A percentile compares a stretch with the other conserved stretches of the same genome.
These are phyloP conservation scores for Saccopteryx bilineata DNA, from an alignment of 2,113 vertebrate genomes.

Conservation along the genomic window DNA sequence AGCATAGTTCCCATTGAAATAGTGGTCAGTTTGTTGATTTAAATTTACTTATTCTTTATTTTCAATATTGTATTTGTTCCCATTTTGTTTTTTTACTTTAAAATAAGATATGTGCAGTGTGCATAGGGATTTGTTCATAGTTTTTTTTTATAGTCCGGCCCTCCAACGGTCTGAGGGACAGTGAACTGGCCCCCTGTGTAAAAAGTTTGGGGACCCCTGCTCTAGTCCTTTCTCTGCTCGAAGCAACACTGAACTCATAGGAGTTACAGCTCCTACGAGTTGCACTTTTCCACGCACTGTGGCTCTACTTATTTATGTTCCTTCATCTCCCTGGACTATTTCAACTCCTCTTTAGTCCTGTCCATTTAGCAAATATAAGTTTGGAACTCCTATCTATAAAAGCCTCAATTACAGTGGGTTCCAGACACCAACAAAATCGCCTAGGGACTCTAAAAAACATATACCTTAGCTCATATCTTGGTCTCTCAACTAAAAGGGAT, in stretches of 20 bases:
- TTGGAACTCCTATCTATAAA: neutral
- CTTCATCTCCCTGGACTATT: conserved; percentile 5
- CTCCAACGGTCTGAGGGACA: too few relatives aligned
- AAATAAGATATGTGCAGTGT: too few relatives aligned
- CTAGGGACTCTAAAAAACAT: neutral
- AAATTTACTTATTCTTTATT: too few relatives aligned
- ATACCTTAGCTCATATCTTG: neutral
- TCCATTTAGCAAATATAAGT: conserved; percentile 4
- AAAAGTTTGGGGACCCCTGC: neutral
- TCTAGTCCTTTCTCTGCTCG: conserved; percentile 10
- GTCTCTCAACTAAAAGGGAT: conserved; percentile 40
- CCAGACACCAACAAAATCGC: neutral
- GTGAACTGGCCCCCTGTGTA: neutral
- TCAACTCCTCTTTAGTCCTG: neutral
- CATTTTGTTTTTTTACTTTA: too few relatives aligned
- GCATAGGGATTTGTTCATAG: too few relatives aligned
- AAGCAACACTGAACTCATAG: conserved; percentile 23
- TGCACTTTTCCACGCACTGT: neutral
- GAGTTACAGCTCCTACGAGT: neutral
- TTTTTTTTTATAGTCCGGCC: too few relatives aligned
- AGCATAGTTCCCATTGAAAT: too few relatives aligned
- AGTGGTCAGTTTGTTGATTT: too few relatives aligned
- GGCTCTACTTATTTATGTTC: conserved; percentile 41
- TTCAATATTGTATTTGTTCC: too few relatives aligned
- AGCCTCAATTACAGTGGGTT: neutral